These are phyloP conservation scores for Orthosia gracilis DNA, from an alignment of 2,888 invertebrate genomes.

Conservation along the genomic window DNA sequence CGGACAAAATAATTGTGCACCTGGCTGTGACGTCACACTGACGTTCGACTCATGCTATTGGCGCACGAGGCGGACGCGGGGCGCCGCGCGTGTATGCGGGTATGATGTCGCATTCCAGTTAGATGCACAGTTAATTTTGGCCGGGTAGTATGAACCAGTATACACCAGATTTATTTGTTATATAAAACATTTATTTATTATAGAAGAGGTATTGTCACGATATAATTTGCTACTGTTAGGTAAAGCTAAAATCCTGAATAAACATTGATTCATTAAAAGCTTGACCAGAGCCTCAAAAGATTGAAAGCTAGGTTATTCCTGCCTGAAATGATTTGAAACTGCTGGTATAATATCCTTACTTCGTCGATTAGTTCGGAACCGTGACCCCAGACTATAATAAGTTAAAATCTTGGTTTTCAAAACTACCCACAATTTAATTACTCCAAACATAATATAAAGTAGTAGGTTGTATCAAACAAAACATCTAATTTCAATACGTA, in stretches of 20 bases:
- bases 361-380: not conserved
- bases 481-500: conserved; percentile 2
- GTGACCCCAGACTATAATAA: not conserved
- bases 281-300: not conserved
- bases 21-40: too few species aligned
- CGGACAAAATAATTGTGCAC: too few species aligned
- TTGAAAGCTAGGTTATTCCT: not conserved
- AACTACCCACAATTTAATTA: not conserved
- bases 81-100: too few species aligned
- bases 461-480: conserved; percentile 20
- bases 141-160: not conserved
- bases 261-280: not conserved
- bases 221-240: not conserved
- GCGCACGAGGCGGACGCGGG: too few species aligned
- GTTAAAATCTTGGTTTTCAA: not conserved
- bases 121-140: too few species aligned
- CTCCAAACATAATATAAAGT: not conserved
- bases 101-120: too few species aligned
- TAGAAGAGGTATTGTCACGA: conserved; percentile 18
- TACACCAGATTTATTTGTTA: not conserved
- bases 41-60: too few species aligned
- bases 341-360: not conserved
- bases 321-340: not conserved
- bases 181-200: not conserved
- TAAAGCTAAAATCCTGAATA: conserved; percentile 3